phyloP scores from a whole-genome alignment of 2,888 invertebrate genomes.

The Drosophila tripunctata region DNA sequence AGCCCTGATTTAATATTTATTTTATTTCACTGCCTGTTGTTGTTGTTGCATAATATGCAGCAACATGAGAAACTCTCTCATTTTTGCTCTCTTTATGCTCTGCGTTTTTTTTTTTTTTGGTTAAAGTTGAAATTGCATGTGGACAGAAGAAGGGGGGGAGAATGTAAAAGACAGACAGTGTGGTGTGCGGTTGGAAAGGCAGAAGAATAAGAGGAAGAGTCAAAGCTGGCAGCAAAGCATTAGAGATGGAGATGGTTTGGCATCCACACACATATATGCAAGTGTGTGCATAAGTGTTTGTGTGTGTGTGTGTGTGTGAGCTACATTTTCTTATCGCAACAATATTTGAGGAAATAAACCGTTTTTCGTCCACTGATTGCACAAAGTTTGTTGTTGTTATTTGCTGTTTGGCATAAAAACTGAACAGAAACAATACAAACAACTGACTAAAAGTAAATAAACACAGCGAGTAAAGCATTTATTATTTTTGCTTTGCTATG shows the following conservation, averaged over 20 bases:
- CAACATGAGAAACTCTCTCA: conserved; percentile 36
- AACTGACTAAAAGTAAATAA: conserved; percentile 34
- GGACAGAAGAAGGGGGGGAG: conserved; percentile 28
- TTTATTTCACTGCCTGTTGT: background rate
- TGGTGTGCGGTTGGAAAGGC: conserved; percentile 30
- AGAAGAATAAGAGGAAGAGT: no score
- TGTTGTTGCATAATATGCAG: conserved; percentile 48
- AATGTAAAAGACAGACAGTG: conserved; percentile 25
- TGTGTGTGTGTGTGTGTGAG: conserved; percentile 29
- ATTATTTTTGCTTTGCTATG: background rate
- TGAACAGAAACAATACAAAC: conserved; percentile 43
- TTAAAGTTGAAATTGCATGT: conserved; percentile 73
- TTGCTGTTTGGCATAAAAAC: conserved; percentile 49
- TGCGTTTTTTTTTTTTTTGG: conserved; percentile 8
- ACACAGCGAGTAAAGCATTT: conserved; percentile 4
- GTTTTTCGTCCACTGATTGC: conserved; percentile 70
- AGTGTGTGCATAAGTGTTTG: conserved; percentile 18
- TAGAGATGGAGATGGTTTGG: no score
- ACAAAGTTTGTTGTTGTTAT: conserved; percentile 67
- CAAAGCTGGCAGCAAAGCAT: no score
- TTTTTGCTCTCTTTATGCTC: background rate
- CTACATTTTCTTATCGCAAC: conserved; percentile 78
- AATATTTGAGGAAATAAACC: conserved; percentile 61
- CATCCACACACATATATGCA: conserved; percentile 47
- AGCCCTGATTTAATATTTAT: background rate